Conservation (phyloP, 2,888 invertebrate species). For the Platynereis dumerilii region DNA sequence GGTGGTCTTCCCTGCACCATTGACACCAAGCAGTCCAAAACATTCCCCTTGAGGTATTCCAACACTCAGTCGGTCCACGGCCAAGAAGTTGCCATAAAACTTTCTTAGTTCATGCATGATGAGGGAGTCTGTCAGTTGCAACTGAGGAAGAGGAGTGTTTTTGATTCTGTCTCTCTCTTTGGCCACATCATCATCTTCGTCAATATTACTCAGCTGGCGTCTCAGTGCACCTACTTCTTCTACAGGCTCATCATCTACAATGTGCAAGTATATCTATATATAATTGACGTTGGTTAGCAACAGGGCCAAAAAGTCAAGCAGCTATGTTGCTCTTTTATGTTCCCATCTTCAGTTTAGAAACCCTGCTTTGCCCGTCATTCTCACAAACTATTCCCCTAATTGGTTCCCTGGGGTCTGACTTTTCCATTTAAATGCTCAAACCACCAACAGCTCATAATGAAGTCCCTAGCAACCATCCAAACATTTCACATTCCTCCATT, state of each 20-base stretch:
- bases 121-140: conserved; percentile 65
- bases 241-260: neutral
- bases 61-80: conserved; percentile 77
- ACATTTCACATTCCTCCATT: no score
- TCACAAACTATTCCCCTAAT: no score
- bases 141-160: conserved; percentile 25
- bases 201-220: conserved; percentile 14
- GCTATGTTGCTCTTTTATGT: no score
- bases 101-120: conserved; percentile 74
- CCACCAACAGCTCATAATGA: no score
- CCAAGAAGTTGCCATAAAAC: conserved; percentile 73
- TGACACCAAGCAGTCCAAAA: conserved; percentile 75
- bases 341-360: no score
- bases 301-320: no score
- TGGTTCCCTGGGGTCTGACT: no score
- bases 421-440: no score
- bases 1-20: conserved; percentile 70
- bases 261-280: neutral
- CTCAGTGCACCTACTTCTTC: neutral
- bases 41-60: conserved; percentile 76
- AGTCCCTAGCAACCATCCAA: no score
- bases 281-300: no score
- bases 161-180: conserved; percentile 57
- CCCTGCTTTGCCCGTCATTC: no score
- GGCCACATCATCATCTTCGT: conserved; percentile 61